phyloP scores from a whole-genome alignment of 2,797 vertebrate genomes.

The Peromyscus nudipes region DNA sequence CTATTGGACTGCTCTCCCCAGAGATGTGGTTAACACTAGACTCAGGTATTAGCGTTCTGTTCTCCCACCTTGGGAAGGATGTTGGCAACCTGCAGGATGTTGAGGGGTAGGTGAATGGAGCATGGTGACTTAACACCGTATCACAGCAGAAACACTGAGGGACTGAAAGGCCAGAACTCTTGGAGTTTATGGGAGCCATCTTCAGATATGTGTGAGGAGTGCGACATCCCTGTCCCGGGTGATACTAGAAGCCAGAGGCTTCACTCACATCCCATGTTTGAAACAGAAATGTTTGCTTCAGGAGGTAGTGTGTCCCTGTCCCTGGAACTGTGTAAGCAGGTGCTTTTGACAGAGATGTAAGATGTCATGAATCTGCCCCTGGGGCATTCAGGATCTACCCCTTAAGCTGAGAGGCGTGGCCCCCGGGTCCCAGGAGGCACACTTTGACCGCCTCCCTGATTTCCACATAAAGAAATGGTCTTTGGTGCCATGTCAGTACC shows the following conservation, averaged over 20 bases:
- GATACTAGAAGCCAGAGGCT: background rate
- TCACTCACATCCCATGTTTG: background rate
- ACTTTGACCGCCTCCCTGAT: background rate
- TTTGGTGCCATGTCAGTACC: background rate
- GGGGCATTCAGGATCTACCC: background rate
- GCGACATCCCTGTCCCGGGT: background rate
- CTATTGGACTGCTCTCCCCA: rapidly evolving
- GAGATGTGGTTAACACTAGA: background rate
- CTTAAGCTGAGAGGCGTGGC: background rate
- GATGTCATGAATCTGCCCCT: background rate
- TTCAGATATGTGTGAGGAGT: background rate
- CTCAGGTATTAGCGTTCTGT: background rate
- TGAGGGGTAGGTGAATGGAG: too few relatives aligned
- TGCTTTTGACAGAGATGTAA: background rate
- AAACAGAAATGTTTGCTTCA: background rate
- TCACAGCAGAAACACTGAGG: background rate
- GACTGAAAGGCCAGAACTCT: background rate
- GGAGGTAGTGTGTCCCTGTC: background rate
- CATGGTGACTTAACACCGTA: background rate
- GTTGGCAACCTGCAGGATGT: background rate
- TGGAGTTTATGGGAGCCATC: background rate
- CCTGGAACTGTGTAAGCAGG: background rate
- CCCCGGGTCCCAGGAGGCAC: background rate
- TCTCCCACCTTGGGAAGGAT: background rate
- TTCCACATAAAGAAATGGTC: background rate